Percentiles rank a stretch among this genome's conserved stretches.
These are phyloP conservation scores for Synanthedon myopaeformis DNA, from an alignment of 2,888 invertebrate species.

Conservation along the genomic window DNA sequence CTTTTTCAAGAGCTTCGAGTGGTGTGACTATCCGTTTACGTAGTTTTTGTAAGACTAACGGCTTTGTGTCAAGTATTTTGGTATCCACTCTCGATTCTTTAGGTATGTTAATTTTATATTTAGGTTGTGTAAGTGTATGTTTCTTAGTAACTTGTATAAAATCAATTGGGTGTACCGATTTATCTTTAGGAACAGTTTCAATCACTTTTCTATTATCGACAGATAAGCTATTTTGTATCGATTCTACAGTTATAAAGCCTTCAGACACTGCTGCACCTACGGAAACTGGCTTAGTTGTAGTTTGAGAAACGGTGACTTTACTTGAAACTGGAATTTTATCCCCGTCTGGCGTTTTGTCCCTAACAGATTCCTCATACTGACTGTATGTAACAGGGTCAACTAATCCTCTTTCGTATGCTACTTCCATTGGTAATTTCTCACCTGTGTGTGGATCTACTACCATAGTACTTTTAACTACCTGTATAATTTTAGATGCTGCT, in stretches of 20 bases:
- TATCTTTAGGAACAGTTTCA: slow-evolving; percentile 21
- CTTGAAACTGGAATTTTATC: slow-evolving; percentile 15
- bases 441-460: slow-evolving; percentile 85
- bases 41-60: slow-evolving; percentile 81
- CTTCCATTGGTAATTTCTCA: slow-evolving; percentile 82
- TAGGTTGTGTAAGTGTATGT: slow-evolving; percentile 72
- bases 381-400: slow-evolving; percentile 71
- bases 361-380: slow-evolving; percentile 61
- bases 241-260: slow-evolving; percentile 66
- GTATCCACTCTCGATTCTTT: slow-evolving; percentile 69
- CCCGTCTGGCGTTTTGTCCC: slow-evolving; percentile 39
- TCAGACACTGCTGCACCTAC: slow-evolving; percentile 71
- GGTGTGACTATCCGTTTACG: slow-evolving; percentile 81
- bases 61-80: slow-evolving; percentile 74
- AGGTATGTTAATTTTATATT: slow-evolving; percentile 74
- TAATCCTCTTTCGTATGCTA: slow-evolving; percentile 82
- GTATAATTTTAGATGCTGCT: slow-evolving; percentile 76
- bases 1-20: slow-evolving; percentile 81
- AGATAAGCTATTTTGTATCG: slow-evolving; percentile 55
- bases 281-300: slow-evolving; percentile 65
- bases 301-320: slow-evolving; percentile 25
- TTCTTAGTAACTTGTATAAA: slow-evolving; percentile 71
- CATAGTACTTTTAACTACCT: slow-evolving; percentile 74
- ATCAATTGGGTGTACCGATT: slow-evolving; percentile 38
- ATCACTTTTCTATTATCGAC: slow-evolving; percentile 37